Conservation (phyloP, 2,113 vertebrate genomes). For the Myotis davidii region DNA sequence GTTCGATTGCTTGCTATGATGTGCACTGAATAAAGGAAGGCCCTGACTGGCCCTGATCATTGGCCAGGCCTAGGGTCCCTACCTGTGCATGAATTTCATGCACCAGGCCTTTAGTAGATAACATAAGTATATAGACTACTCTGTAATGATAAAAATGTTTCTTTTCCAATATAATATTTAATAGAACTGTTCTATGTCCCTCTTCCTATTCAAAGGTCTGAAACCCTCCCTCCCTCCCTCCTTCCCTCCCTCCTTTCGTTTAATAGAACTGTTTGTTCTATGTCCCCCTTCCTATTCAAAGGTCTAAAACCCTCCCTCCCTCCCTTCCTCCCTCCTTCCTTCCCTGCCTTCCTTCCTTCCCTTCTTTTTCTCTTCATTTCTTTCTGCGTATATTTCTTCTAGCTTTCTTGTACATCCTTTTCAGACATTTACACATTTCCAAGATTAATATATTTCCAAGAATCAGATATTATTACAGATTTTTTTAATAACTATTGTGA, state of each 20-base stretch:
- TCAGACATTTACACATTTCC: background rate
- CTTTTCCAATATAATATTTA: background rate
- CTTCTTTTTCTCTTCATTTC: too few species aligned
- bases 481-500: background rate
- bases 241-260: background rate
- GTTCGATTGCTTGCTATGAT: too few species aligned
- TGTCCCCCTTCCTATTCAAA: too few species aligned
- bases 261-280: too few species aligned
- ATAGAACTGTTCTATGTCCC: background rate
- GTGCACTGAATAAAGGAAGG: too few species aligned
- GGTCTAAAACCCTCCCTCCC: rapidly evolving
- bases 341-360: background rate
- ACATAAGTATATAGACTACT: background rate
- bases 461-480: background rate
- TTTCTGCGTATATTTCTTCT: background rate
- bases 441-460: background rate
- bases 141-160: background rate
- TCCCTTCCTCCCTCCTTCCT: rapidly evolving
- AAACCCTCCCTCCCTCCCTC: too few species aligned
- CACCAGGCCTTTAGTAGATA: too few species aligned
- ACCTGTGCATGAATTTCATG: too few species aligned
- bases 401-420: background rate
- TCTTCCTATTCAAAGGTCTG: background rate
- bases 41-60: too few species aligned
- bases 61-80: too few species aligned